phyloP scores from a whole-genome alignment of 2,113 vertebrate species.

The Haliaeetus leucogaster region DNA sequence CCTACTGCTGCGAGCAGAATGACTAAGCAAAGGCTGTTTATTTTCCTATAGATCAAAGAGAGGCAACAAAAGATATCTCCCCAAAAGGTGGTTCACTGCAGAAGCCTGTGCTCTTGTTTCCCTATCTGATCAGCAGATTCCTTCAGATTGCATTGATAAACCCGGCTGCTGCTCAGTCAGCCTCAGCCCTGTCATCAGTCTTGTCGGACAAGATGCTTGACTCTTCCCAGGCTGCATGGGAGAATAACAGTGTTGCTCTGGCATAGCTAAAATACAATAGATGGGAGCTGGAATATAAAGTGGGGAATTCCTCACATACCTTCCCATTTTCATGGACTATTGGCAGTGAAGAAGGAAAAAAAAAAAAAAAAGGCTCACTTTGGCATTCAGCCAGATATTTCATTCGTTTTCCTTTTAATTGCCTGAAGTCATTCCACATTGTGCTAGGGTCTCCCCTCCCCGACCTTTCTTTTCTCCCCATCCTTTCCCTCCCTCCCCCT shows the following conservation, averaged over 20 bases:
- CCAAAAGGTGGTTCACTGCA: slow-evolving; percentile 48
- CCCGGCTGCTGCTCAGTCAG: slow-evolving; percentile 42
- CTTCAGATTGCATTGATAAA: slow-evolving; percentile 70
- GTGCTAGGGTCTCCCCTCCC: neutral
- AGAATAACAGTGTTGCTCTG: slow-evolving; percentile 73
- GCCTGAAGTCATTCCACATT: neutral
- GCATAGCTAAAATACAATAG: slow-evolving; percentile 61
- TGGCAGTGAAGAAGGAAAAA: slow-evolving; percentile 62
- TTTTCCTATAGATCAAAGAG: slow-evolving; percentile 55
- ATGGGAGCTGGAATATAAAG: slow-evolving; percentile 57
- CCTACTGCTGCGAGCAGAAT: slow-evolving; percentile 16
- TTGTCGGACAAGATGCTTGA: slow-evolving; percentile 81
- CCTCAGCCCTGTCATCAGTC: slow-evolving; percentile 77
- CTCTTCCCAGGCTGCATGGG: slow-evolving; percentile 79
- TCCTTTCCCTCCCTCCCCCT: neutral
- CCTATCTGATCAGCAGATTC: slow-evolving; percentile 81
- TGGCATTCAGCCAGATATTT: slow-evolving; percentile 39
- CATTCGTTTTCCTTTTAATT: slow-evolving; percentile 1
- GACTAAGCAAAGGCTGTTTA: slow-evolving; percentile 26
- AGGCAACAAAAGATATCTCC: slow-evolving; percentile 34
- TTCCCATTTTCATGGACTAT: slow-evolving; percentile 82
- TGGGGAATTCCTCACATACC: slow-evolving; percentile 80
- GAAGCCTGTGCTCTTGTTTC: slow-evolving; percentile 72
- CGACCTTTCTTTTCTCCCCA: neutral
- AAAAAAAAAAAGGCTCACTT: neutral